Conservation (phyloP, 37 sponge, comb jelly and placozoan genomes). For the Halichondria panicea region DNA sequence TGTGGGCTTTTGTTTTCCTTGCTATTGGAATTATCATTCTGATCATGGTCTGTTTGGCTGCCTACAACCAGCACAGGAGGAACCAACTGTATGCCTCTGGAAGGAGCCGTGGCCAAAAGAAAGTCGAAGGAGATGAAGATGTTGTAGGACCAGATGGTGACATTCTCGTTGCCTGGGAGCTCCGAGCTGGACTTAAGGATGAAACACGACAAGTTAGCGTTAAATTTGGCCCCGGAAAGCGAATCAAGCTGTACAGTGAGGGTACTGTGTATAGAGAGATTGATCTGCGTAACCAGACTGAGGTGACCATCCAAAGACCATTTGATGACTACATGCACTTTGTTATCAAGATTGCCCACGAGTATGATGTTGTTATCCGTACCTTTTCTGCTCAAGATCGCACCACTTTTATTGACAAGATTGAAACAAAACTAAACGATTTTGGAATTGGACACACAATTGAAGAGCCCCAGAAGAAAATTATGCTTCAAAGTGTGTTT, state of each 20-base stretch:
- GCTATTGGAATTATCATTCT: slow-evolving; percentile 55
- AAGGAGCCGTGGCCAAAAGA: slow-evolving; percentile 39
- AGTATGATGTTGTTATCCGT: slow-evolving; percentile 69
- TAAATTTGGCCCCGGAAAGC: slow-evolving; percentile 71
- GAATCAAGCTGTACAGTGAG: slow-evolving; percentile 41
- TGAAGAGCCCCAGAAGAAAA: slow-evolving; percentile 58
- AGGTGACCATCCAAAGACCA: slow-evolving; percentile 51
- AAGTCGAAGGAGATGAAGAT: slow-evolving; percentile 70
- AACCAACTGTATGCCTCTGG: slow-evolving; percentile 37
- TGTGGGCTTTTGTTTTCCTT: slow-evolving; percentile 75
- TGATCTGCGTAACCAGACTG: slow-evolving; percentile 63
- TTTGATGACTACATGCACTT: slow-evolving; percentile 52
- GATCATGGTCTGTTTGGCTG: slow-evolving; percentile 70
- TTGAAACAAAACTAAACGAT: slow-evolving; percentile 56
- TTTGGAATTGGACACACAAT: slow-evolving; percentile 42
- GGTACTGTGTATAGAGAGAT: slow-evolving; percentile 45
- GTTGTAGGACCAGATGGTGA: slow-evolving; percentile 55
- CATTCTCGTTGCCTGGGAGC: slow-evolving; percentile 54
- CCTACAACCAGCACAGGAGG: slow-evolving; percentile 53
- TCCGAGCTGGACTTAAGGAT: slow-evolving; percentile 53
- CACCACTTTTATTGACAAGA: slow-evolving; percentile 50
- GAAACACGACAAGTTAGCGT: slow-evolving; percentile 62
- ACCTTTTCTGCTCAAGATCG: slow-evolving; percentile 50
- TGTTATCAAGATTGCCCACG: slow-evolving; percentile 64
- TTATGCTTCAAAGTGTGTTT: slow-evolving; percentile 43